Percentiles rank a stretch among this genome's conserved stretches.
These are phyloP conservation scores for Acleris literana DNA, from an alignment of 2,888 invertebrate genomes.

Conservation along the genomic window DNA sequence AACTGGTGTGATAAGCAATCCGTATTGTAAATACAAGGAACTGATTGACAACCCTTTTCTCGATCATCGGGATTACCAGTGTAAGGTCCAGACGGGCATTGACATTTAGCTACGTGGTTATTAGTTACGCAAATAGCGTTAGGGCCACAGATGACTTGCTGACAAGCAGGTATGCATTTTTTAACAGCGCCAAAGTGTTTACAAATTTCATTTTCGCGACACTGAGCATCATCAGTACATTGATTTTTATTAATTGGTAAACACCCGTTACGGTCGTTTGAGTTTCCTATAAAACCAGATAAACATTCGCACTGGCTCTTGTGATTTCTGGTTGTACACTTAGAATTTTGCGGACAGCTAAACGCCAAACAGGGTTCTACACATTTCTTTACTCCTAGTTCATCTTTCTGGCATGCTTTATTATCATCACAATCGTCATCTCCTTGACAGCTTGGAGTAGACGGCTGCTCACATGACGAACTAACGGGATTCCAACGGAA, in stretches of 20 bases:
- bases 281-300: slow-evolving; percentile 93
- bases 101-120: slow-evolving; percentile 94
- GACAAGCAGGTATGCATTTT: slow-evolving; percentile 91
- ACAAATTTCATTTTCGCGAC: slow-evolving; percentile 92
- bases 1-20: slow-evolving; percentile 91
- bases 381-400: slow-evolving; percentile 93
- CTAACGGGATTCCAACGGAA: slow-evolving; percentile 93
- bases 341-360: slow-evolving; percentile 92
- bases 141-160: slow-evolving; percentile 90
- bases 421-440: slow-evolving; percentile 88
- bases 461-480: slow-evolving; percentile 93
- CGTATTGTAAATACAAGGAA: slow-evolving; percentile 93
- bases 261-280: slow-evolving; percentile 95
- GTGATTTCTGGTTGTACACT: slow-evolving; percentile 89
- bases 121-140: slow-evolving; percentile 94
- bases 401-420: slow-evolving; percentile 91
- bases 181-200: slow-evolving; percentile 84
- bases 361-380: slow-evolving; percentile 89
- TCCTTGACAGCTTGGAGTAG: slow-evolving; percentile 90
- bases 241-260: slow-evolving; percentile 87
- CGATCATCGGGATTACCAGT: slow-evolving; percentile 93
- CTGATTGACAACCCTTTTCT: slow-evolving; percentile 88
- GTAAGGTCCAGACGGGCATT: slow-evolving; percentile 94
- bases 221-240: slow-evolving; percentile 91
- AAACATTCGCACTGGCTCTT: slow-evolving; percentile 92